These are phyloP conservation scores for Leucoraja ocellata DNA, from an alignment of 2,797 vertebrate species.

Conservation along the genomic window DNA sequence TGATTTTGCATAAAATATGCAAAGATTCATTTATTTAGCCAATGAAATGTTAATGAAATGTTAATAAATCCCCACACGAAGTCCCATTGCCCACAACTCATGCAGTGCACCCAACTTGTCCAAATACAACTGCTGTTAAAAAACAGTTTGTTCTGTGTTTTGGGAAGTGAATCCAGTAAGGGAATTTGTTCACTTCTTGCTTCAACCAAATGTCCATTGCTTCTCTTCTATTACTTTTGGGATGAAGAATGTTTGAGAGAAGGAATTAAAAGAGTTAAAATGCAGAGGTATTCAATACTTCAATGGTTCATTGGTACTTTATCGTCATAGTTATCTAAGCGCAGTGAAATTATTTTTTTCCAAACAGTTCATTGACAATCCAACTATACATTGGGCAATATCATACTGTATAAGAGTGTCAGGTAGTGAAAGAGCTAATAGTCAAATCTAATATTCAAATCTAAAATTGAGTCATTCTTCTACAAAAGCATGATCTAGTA, in stretches of 20 bases:
- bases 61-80: constrained; percentile 25
- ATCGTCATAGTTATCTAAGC: no score
- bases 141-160: not conserved
- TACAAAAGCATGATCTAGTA: no score
- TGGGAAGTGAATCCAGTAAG: not conserved
- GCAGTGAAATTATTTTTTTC: no score
- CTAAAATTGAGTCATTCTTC: no score
- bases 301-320: no score
- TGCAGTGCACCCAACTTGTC: not conserved
- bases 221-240: not conserved
- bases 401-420: no score
- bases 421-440: no score
- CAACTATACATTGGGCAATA: no score
- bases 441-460: no score
- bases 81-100: not conserved
- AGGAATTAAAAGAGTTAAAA: not conserved
- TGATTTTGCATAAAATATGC: not conserved
- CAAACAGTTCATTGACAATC: no score
- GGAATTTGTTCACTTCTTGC: not conserved
- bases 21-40: constrained; percentile 18
- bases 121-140: not conserved
- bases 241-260: not conserved
- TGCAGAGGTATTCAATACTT: not conserved
- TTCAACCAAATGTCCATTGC: not conserved
- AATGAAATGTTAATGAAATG: not conserved